Evolutionary conservation across 1,140 invertebrate species (phyloP).

Genomic region (Leptonema lineaticorne): DNA sequence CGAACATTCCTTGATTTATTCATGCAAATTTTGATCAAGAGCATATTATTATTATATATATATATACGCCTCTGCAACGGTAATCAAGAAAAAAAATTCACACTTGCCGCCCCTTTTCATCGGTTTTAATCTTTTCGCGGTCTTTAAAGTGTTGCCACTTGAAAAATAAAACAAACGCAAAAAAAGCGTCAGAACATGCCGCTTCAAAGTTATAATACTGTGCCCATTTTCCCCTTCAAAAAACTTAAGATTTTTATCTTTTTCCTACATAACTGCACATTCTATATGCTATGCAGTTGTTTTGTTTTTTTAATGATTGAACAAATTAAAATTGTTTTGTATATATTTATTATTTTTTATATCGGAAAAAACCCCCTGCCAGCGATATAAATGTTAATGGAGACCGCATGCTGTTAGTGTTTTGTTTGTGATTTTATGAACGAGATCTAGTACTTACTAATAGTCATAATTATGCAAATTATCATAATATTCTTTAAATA

Average conservation of each 20-base stretch:
- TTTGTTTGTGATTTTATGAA: background rate
- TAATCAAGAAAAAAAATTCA: background rate
- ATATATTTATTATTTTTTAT: background rate
- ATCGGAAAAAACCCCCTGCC: background rate
- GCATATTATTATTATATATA: background rate
- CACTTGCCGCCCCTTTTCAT: constrained; percentile 11
- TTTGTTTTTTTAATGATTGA: background rate
- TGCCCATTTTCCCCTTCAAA: background rate
- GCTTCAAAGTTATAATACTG: too few relatives aligned
- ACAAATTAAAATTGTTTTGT: background rate
- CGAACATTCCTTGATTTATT: constrained; percentile 25
- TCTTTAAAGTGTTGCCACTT: too few relatives aligned
- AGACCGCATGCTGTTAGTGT: background rate
- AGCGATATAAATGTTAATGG: background rate
- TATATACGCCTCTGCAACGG: background rate
- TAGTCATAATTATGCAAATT: background rate
- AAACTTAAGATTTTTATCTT: background rate
- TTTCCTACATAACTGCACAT: background rate
- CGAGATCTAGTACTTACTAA: too few relatives aligned
- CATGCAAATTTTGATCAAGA: constrained; percentile 15
- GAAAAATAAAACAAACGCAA: too few relatives aligned
- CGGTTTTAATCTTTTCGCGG: background rate
- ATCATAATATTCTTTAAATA: too few relatives aligned
- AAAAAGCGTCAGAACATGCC: too few relatives aligned
- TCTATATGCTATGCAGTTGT: too few relatives aligned